Evolutionary conservation across 2,888 invertebrate species (phyloP), one percentile per base, ranked within the genome.

Genomic region (Cheilosia grossa): DNA sequence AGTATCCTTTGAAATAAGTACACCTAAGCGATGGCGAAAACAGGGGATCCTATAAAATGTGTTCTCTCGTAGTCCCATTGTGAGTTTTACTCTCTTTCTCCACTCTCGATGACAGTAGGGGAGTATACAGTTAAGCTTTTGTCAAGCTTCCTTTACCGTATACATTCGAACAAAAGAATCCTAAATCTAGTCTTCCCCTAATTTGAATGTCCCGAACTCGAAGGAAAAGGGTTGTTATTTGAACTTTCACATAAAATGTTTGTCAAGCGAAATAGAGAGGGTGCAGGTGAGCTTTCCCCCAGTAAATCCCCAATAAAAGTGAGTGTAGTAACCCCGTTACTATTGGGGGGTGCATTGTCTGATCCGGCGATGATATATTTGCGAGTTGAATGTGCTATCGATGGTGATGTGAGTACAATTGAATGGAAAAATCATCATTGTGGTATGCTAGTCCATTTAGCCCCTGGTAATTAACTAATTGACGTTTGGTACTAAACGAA

Each of bases 31-130:
- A 42, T 53, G 21, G 15, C 13, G 54, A 75, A 83, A 70, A 85
- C 70, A 74, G 72, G 66, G 67, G 81, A 81, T 85, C 67, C 85
- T 77, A 85, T 85, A 85, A 85, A 82, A 81, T 44, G 13, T 15
- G 1, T 47, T 51, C 79, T 66, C 81, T 40, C 51, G 37, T 49
- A 27, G 27, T 64, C 67, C 44, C 44, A 63, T 44, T 78, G 13
- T 51, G 9, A n/a, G 19, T 54, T 33, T 13, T n/a, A 24, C 58
- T 77, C 74, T 81, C 24, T 40, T 59, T 58, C 58, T 56, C 37
- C 27, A 27, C 27, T 53, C 27, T 30, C 15, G 1, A 24, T 27
- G 6, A 2, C 6, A 21, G 7, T 2, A 49, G 21, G 4, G 21
- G 7, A 13, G 19, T 10, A 9, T 3, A 2, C 17, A 4, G 21